Conservation (phyloP, 2,113 vertebrate species). For the Tonatia bakeri region DNA sequence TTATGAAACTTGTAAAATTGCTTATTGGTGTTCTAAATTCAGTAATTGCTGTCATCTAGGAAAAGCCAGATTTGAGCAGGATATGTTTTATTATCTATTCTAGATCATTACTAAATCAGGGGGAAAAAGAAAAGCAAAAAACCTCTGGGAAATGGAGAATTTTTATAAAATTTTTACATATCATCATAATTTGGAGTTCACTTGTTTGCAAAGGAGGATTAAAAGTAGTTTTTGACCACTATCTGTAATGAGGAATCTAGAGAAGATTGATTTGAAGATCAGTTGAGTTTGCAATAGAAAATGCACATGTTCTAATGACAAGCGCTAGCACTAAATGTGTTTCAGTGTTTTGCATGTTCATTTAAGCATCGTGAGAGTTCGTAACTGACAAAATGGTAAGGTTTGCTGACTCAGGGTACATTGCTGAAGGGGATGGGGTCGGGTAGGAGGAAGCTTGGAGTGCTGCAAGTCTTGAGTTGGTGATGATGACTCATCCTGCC, state of each 20-base stretch:
- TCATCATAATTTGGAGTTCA: not conserved
- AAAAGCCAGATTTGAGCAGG: constrained; percentile 33
- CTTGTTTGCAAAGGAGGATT: not conserved
- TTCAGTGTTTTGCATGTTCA: constrained; percentile 40
- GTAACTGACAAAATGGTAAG: constrained; percentile 67
- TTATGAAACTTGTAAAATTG: not conserved
- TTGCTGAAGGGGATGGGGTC: constrained; percentile 72
- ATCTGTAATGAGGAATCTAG: not conserved
- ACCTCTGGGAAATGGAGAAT: not conserved
- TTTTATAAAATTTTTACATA: not conserved
- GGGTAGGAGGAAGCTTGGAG: constrained; percentile 76
- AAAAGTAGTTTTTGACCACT: not conserved
- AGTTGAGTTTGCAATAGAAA: not conserved
- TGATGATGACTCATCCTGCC: constrained; percentile 85
- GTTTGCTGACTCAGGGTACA: constrained; percentile 70
- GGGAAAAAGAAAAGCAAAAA: not conserved
- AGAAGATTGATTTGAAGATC: not conserved
- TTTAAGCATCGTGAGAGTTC: constrained; percentile 53
- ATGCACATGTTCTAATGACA: not conserved
- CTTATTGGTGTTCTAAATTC: not conserved
- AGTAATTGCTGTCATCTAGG: constrained; percentile 24
- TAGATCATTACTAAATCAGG: not conserved
- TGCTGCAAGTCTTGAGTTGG: constrained; percentile 75
- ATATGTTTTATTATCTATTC: not conserved
- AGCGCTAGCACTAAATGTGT: not conserved